Evolutionary conservation across 1,140 invertebrate species (phyloP).

Genomic region (Musca vetustissima): DNA sequence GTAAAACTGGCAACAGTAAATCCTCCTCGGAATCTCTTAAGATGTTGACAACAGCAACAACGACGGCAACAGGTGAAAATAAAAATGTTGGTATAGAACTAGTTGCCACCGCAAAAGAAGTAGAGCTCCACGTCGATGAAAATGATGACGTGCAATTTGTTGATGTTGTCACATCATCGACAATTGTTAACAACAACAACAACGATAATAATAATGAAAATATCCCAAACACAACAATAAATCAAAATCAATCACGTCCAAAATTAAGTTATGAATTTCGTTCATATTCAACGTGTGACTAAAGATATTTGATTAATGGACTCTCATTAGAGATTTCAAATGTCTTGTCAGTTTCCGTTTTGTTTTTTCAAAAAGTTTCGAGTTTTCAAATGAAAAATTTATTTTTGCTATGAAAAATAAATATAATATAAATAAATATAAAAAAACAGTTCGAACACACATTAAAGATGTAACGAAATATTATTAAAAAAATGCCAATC

Average conservation of each 20-base stretch:
- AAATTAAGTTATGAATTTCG: slow-evolving; percentile 28
- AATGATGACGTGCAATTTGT: not conserved
- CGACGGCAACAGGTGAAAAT: not conserved
- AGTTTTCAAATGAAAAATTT: no score
- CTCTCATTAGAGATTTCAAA: no score
- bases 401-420: no score
- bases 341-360: no score
- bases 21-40: not conserved
- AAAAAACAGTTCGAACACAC: no score
- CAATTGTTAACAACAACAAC: no score
- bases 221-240: not conserved
- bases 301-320: not conserved
- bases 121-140: not conserved
- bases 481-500: no score
- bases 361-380: no score
- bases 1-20: not conserved
- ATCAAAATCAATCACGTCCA: slow-evolving; percentile 27
- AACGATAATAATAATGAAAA: no score
- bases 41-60: not conserved
- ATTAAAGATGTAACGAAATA: no score
- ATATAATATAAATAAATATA: no score
- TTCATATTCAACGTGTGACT: slow-evolving; percentile 31
- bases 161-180: no score
- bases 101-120: not conserved
- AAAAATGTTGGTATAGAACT: not conserved